A percentile compares a stretch with the other conserved stretches of the same genome.
Conservation (phyloP, 2,797 vertebrate species). For the Pipistrellus kuhlii region DNA sequence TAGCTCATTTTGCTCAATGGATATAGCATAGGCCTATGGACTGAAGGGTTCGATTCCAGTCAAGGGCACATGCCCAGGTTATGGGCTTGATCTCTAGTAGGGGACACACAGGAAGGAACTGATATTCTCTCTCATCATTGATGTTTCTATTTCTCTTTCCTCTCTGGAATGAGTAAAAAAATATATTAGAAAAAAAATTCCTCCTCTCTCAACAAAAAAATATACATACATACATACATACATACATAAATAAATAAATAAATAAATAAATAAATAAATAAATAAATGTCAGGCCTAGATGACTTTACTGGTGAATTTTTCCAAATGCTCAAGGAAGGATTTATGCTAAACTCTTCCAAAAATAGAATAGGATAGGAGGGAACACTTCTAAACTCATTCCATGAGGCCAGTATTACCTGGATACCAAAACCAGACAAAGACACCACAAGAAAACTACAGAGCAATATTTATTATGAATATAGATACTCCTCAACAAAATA, state of each 20-base stretch:
- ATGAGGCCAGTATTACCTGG: neutral
- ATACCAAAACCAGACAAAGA: constrained; percentile 49
- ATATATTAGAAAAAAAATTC: neutral
- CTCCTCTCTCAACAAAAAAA: neutral
- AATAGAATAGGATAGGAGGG: neutral
- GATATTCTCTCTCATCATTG: too few relatives aligned
- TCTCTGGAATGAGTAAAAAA: too few relatives aligned
- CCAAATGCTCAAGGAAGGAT: constrained; percentile 27
- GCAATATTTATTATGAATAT: constrained; percentile 27
- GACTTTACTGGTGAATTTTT: neutral
- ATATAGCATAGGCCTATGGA: too few relatives aligned
- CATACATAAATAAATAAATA: too few relatives aligned
- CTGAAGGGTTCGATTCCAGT: too few relatives aligned
- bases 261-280: neutral
- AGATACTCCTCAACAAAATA: constrained; percentile 46
- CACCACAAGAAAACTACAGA: constrained; percentile 53
- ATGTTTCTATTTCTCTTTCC: too few relatives aligned
- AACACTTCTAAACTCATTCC: constrained; percentile 17
- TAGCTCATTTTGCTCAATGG: too few relatives aligned
- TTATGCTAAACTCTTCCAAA: constrained; percentile 2
- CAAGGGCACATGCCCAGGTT: too few relatives aligned
- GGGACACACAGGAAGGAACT: too few relatives aligned
- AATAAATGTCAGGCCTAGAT: neutral
- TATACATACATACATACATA: too few relatives aligned
- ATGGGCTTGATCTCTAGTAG: too few relatives aligned